Conservation (phyloP, 1,140 invertebrate genomes). For the Drosophila insularis region DNA sequence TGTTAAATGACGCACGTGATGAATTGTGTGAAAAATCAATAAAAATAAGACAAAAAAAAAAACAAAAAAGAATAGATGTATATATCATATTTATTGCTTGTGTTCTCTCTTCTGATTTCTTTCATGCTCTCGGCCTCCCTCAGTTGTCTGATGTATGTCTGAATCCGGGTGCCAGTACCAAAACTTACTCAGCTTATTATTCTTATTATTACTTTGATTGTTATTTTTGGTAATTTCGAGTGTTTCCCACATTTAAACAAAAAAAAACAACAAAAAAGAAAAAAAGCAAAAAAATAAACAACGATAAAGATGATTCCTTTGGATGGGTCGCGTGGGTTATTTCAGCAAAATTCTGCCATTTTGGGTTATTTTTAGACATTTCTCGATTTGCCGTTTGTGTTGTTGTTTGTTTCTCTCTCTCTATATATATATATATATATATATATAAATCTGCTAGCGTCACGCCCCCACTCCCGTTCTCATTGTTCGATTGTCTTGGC, state of each 20-base stretch:
- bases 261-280: neutral
- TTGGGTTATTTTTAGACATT: constrained; percentile 70
- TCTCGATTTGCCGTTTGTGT: constrained; percentile 21
- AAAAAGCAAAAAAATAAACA: no score
- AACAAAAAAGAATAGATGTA: neutral
- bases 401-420: constrained; percentile 24
- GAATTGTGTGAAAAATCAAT: constrained; percentile 47
- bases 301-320: constrained; percentile 34
- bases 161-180: constrained; percentile 13
- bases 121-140: neutral
- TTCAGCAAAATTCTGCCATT: constrained; percentile 70
- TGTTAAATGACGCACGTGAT: constrained; percentile 79
- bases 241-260: constrained; percentile 68
- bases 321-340: constrained; percentile 72
- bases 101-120: neutral
- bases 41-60: neutral
- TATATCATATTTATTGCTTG: constrained; percentile 25
- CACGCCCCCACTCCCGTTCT: constrained; percentile 38
- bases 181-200: constrained; percentile 41
- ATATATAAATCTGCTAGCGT: constrained; percentile 44
- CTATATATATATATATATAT: neutral
- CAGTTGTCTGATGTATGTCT: neutral
- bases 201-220: constrained; percentile 57
- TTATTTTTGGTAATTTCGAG: constrained; percentile 70
- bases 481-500: constrained; percentile 19